These are phyloP conservation scores for Gallinago media DNA, from an alignment of 2,113 vertebrate species.

Conservation along the genomic window DNA sequence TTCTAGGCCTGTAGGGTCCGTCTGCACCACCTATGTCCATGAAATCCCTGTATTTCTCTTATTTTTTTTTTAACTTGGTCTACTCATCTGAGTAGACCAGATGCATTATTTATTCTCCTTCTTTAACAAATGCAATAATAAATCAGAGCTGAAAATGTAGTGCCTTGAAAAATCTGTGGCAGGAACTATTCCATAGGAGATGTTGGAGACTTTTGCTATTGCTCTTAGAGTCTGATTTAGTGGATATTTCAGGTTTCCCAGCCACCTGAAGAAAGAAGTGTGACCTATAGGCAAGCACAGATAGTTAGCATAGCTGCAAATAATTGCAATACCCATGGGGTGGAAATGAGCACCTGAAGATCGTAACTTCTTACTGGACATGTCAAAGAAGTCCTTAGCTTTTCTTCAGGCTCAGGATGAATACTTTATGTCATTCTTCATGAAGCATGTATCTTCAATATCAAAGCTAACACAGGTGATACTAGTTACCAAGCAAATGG, in stretches of 20 bases:
- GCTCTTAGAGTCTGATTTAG: background rate
- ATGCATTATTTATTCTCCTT: background rate
- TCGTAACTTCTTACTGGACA: background rate
- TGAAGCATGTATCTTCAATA: background rate
- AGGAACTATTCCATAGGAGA: background rate
- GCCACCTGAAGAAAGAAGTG: background rate
- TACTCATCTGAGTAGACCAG: background rate
- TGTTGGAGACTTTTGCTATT: background rate
- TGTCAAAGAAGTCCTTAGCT: background rate
- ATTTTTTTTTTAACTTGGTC: background rate
- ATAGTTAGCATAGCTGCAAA: background rate
- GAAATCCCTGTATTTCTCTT: accelerated
- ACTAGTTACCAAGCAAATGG: background rate
- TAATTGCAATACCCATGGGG: background rate
- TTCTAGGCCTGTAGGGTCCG: background rate
- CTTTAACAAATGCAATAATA: background rate
- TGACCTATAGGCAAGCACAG: background rate
- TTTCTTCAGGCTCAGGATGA: background rate
- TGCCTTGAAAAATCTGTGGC: background rate
- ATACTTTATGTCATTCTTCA: background rate
- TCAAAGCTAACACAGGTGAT: background rate
- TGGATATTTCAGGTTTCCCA: background rate
- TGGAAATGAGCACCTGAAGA: background rate
- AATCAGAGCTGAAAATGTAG: background rate
- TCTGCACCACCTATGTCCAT: background rate